Conservation (phyloP, 1,140 invertebrate genomes). For the Hydropsyche tenuis region DNA sequence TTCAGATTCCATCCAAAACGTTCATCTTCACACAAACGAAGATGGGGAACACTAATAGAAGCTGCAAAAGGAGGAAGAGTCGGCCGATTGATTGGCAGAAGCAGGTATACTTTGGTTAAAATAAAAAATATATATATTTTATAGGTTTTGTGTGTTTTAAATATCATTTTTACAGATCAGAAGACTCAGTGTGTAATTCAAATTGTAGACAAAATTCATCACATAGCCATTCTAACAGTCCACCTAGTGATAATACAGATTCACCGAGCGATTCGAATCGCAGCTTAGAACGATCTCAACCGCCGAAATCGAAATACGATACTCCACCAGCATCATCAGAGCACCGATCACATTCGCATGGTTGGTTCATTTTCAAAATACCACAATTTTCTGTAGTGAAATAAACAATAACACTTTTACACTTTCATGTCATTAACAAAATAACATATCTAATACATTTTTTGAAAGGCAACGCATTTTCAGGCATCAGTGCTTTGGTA, state of each 20-base stretch:
- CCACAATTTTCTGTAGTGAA: neutral
- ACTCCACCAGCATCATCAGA: slow-evolving; percentile 9
- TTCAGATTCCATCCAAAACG: slow-evolving; percentile 64
- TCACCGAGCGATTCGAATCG: slow-evolving; percentile 61
- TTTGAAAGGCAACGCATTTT: slow-evolving; percentile 17
- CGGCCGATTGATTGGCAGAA: slow-evolving; percentile 75
- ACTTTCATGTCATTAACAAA: slow-evolving; percentile 4
- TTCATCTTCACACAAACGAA: slow-evolving; percentile 70
- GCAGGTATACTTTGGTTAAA: slow-evolving; percentile 50
- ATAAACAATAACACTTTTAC: neutral
- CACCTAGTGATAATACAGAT: slow-evolving; percentile 52
- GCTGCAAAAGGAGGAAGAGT: slow-evolving; percentile 81
- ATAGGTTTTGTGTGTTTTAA: slow-evolving; percentile 5
- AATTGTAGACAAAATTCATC: slow-evolving; percentile 57
- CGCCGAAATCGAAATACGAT: slow-evolving; percentile 45
- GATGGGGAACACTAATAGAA: slow-evolving; percentile 83
- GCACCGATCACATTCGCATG: slow-evolving; percentile 48
- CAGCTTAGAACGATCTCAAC: slow-evolving; percentile 55
- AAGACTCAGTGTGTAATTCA: slow-evolving; percentile 83
- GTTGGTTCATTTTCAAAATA: slow-evolving; percentile 19
- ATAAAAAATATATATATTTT: too few species aligned
- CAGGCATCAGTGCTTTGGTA: slow-evolving; percentile 67
- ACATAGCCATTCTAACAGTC: slow-evolving; percentile 56
- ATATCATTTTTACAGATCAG: slow-evolving; percentile 64
- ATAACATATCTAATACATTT: neutral